Evolutionary conservation across 1,140 invertebrate species (phyloP).

Genomic region (Brachionus rubens): DNA sequence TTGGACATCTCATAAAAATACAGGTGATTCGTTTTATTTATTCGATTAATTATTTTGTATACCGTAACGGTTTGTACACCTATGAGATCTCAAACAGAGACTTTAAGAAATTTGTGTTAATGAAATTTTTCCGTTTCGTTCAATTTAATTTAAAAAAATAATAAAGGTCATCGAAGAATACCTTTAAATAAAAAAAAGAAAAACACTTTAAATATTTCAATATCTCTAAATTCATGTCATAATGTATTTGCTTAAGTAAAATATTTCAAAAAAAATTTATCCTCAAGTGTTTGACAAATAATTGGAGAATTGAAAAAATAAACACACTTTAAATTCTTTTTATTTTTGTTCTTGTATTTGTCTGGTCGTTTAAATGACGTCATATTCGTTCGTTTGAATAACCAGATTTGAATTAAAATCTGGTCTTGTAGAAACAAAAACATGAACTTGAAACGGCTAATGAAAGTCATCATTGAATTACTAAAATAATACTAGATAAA

Average conservation of each 20-base stretch:
- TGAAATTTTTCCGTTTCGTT: conserved; percentile 25
- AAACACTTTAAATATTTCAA: neutral
- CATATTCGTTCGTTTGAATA: too few species aligned
- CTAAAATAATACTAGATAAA: too few species aligned
- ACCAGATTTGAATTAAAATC: neutral
- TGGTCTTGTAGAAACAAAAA: too few species aligned
- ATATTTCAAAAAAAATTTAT: conserved; percentile 7
- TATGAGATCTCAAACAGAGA: neutral
- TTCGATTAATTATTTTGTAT: neutral
- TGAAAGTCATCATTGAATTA: too few species aligned
- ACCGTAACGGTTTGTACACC: neutral
- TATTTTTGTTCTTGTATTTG: neutral
- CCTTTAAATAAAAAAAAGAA: conserved; percentile 6
- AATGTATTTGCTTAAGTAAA: conserved; percentile 39
- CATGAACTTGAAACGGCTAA: too few species aligned
- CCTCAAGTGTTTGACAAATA: conserved; percentile 36
- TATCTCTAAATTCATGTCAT: conserved; percentile 9
- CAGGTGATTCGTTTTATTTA: neutral
- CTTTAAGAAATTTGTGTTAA: neutral
- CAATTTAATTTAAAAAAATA: conserved; percentile 9
- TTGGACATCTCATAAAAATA: conserved; percentile 11
- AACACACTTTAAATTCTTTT: conserved; percentile 36
- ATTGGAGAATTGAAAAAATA: neutral
- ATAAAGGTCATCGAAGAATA: too few species aligned
- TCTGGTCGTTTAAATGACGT: too few species aligned